These are phyloP conservation scores for Poecilia picta DNA, from an alignment of 2,797 vertebrate genomes.

Conservation along the genomic window DNA sequence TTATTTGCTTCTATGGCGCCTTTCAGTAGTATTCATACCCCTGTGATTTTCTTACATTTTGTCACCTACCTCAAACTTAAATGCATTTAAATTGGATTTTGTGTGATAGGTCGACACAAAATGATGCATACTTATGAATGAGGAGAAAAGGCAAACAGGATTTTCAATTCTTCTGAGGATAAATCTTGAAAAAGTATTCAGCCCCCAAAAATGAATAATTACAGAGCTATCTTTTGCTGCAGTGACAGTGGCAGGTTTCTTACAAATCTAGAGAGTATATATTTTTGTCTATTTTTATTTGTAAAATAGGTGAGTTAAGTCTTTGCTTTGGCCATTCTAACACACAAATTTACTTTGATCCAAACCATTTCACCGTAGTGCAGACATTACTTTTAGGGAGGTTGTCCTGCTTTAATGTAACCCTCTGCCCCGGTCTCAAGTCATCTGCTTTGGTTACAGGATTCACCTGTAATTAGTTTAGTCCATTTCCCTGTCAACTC, in stretches of 20 bases:
- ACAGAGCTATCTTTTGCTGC: neutral
- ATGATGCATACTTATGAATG: neutral
- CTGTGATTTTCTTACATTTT: neutral
- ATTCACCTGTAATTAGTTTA: neutral
- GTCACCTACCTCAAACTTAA: neutral
- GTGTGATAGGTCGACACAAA: neutral
- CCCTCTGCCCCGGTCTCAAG: neutral
- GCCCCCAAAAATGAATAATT: neutral
- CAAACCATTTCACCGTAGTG: neutral
- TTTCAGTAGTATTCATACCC: neutral
- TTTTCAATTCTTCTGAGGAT: neutral
- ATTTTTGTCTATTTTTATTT: neutral
- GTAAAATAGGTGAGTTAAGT: neutral
- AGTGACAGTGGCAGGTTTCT: neutral
- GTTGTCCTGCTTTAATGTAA: neutral
- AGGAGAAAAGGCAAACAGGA: no score
- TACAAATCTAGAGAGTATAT: neutral
- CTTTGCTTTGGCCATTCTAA: no score
- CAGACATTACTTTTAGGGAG: neutral
- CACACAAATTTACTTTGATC: neutral
- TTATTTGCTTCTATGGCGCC: neutral
- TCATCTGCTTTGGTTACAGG: neutral
- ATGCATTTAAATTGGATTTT: neutral
- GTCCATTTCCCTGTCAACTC: neutral
- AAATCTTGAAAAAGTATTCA: neutral